A percentile compares a stretch with the other conserved stretches of the same genome.
Evolutionary conservation across 2,797 vertebrate species (phyloP).

Genomic region (Labroides dimidiatus): DNA sequence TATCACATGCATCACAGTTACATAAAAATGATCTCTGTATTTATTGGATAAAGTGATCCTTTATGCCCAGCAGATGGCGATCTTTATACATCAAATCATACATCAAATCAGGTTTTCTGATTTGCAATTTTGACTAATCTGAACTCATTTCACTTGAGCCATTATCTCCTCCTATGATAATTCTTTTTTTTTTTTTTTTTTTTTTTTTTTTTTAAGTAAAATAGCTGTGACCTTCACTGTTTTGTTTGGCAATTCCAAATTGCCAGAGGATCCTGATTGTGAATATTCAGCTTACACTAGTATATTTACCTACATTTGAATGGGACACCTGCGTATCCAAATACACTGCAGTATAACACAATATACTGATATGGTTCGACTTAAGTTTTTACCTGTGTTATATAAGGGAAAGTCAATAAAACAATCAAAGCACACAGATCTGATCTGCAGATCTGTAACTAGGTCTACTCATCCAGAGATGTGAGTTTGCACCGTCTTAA

Average conservation of each 20-base stretch:
- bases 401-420: neutral
- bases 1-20: neutral
- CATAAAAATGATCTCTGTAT: neutral
- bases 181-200: too few species aligned
- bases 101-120: too few species aligned
- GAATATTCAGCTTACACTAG: neutral
- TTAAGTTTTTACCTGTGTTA: neutral
- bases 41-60: neutral
- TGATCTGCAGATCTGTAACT: neutral
- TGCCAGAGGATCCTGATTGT: neutral
- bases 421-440: neutral
- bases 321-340: neutral
- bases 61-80: conserved; percentile 75
- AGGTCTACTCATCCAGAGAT: neutral
- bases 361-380: neutral
- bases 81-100: conserved; percentile 33
- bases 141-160: neutral
- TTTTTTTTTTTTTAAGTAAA: conserved; percentile 3
- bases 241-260: neutral
- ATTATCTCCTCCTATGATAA: neutral
- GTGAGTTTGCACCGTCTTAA: conserved; percentile 30
- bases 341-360: neutral
- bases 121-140: neutral
- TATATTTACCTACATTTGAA: neutral
- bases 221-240: neutral